Conservation (phyloP, 2,113 vertebrate genomes). For the Bagarius yarrelli region DNA sequence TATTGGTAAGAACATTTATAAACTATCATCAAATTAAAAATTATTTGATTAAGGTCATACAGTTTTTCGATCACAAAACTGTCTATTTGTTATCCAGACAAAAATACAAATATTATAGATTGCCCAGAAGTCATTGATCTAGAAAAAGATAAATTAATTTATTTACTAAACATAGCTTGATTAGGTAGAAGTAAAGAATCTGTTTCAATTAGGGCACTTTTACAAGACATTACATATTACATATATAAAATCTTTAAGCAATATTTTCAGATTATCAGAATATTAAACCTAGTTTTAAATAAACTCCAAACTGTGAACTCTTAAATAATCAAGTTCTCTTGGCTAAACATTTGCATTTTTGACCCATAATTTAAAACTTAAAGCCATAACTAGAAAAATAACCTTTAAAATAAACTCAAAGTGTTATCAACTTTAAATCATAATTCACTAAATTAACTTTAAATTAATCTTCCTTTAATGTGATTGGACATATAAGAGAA, state of each 20-base stretch:
- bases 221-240: background rate
- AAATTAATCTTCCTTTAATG: background rate
- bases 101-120: slow-evolving; percentile 15
- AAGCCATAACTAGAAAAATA: too few relatives aligned
- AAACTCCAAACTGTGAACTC: too few relatives aligned
- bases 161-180: background rate
- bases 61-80: slow-evolving; percentile 5
- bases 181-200: too few relatives aligned
- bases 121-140: background rate
- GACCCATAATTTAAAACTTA: too few relatives aligned
- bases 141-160: slow-evolving; percentile 25
- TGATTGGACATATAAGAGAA: too few relatives aligned
- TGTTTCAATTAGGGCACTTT: background rate
- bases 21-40: too few relatives aligned
- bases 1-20: slow-evolving; percentile 1
- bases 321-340: too few relatives aligned
- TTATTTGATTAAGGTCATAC: slow-evolving; percentile 28
- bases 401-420: background rate
- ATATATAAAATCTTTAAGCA: background rate
- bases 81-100: slow-evolving; percentile 32
- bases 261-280: background rate
- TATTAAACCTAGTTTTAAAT: too few relatives aligned
- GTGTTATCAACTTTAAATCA: too few relatives aligned
- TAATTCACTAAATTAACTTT: background rate
- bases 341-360: too few relatives aligned